These are phyloP conservation scores for Sander vitreus DNA, from an alignment of 2,113 vertebrate genomes.

Conservation along the genomic window DNA sequence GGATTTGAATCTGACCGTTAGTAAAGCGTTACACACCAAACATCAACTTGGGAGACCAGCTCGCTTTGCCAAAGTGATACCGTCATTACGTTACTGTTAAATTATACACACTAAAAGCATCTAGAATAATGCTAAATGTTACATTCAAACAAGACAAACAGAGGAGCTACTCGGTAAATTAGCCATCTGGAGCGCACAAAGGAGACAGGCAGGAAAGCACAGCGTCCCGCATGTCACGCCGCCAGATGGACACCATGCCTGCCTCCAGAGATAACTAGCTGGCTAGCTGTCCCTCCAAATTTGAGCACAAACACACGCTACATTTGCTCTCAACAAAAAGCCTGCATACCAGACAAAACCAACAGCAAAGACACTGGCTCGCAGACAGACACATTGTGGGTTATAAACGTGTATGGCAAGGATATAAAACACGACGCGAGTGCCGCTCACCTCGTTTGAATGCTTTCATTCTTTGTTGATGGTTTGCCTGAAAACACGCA, in stretches of 20 bases:
- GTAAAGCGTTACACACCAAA: neutral
- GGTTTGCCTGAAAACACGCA: slow-evolving; percentile 71
- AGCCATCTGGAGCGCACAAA: slow-evolving; percentile 76
- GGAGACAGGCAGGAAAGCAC: slow-evolving; percentile 50
- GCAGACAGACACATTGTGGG: neutral
- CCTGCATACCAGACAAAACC: slow-evolving; percentile 70
- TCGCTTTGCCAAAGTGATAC: neutral
- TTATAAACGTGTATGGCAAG: neutral
- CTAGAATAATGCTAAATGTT: neutral
- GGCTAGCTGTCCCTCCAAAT: slow-evolving; percentile 81
- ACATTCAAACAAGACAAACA: neutral
- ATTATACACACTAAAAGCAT: neutral
- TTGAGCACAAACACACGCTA: slow-evolving; percentile 80
- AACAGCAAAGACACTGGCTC: slow-evolving; percentile 34
- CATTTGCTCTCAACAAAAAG: slow-evolving; percentile 70
- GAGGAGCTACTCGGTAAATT: slow-evolving; percentile 35
- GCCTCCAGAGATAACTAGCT: slow-evolving; percentile 77
- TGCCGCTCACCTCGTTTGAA: slow-evolving; percentile 83
- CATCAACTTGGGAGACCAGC: slow-evolving; percentile 5
- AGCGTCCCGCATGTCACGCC: slow-evolving; percentile 73
- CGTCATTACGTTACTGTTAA: neutral
- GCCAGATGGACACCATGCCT: slow-evolving; percentile 86
- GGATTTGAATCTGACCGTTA: slow-evolving; percentile 21
- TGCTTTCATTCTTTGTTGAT: slow-evolving; percentile 87
- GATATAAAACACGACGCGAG: slow-evolving; percentile 6